These are phyloP conservation scores for Cyclophora punctaria DNA, from an alignment of 2,888 invertebrate species.

Conservation along the genomic window DNA sequence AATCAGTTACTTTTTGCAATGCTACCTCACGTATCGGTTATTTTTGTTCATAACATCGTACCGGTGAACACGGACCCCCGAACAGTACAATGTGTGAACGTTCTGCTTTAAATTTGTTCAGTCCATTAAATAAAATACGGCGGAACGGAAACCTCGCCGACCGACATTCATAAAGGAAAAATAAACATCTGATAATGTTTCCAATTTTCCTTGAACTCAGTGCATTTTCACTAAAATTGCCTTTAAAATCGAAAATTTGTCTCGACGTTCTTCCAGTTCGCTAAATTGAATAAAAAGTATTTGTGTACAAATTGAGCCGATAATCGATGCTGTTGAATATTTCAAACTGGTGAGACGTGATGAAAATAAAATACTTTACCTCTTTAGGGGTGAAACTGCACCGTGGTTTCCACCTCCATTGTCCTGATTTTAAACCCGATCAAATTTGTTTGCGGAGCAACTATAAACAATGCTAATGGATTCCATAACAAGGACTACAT, in stretches of 20 bases:
- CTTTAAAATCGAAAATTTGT: conserved; percentile 29
- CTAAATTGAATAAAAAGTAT: conserved; percentile 61
- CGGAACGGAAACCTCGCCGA: conserved; percentile 2
- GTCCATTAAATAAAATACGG: conserved; percentile 1
- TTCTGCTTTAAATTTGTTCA: not conserved
- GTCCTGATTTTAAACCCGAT: conserved; percentile 36
- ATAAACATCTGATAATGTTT: conserved; percentile 6
- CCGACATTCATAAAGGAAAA: conserved; percentile 7
- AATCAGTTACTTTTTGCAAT: no score
- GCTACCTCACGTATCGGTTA: no score
- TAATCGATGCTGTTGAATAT: conserved; percentile 69
- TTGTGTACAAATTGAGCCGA: conserved; percentile 64
- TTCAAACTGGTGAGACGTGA: conserved; percentile 58
- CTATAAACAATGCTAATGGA: conserved; percentile 37
- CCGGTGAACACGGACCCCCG: not conserved
- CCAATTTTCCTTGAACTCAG: conserved; percentile 10
- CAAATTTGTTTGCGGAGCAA: conserved; percentile 39
- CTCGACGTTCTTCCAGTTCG: conserved; percentile 28
- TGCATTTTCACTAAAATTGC: conserved; percentile 17
- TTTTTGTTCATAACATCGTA: conserved; percentile 19
- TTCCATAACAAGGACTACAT: conserved; percentile 31
- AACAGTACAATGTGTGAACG: conserved; percentile 13
- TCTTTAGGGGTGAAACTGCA: conserved; percentile 1
- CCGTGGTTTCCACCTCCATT: conserved; percentile 33
- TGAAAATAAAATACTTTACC: conserved; percentile 42